Conservation (phyloP, 2,888 invertebrate genomes). For the Dendrolimus pini region DNA sequence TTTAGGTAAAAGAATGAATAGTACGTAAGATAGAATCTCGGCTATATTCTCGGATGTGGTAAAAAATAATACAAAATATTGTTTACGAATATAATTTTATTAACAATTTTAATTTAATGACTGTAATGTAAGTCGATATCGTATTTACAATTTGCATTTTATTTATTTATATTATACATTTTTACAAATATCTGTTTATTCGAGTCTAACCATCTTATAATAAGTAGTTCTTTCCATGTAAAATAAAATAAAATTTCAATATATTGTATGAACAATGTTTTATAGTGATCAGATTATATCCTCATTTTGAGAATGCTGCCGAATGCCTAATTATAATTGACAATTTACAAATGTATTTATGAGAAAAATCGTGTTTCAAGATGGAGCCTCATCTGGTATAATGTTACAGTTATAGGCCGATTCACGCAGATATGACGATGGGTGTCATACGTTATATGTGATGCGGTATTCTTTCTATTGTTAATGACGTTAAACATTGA, state of each 20-base stretch:
- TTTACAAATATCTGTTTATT: constrained; percentile 61
- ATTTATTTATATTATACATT: constrained; percentile 61
- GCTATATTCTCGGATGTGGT: background rate
- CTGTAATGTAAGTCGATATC: constrained; percentile 73
- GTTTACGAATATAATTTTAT: constrained; percentile 77
- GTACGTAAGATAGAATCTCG: too few relatives aligned
- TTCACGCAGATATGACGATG: too few relatives aligned
- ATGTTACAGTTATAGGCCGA: too few relatives aligned
- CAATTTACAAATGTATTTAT: too few relatives aligned
- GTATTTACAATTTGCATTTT: constrained; percentile 68
- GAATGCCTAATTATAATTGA: too few relatives aligned
- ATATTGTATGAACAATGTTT: background rate
- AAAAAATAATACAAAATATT: constrained; percentile 51
- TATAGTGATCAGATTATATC: background rate
- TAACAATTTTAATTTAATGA: constrained; percentile 76
- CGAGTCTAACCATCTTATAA: constrained; percentile 21
- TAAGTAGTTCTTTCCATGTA: constrained; percentile 10
- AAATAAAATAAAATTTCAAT: constrained; percentile 12
- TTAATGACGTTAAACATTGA: too few relatives aligned
- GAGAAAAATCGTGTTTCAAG: too few relatives aligned
- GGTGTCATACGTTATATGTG: too few relatives aligned
- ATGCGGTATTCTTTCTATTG: too few relatives aligned
- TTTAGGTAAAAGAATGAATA: too few relatives aligned
- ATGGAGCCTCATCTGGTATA: too few relatives aligned
- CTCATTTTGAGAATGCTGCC: background rate